Conservation (phyloP, 2,113 vertebrate species). For the Phocoena sinus region DNA sequence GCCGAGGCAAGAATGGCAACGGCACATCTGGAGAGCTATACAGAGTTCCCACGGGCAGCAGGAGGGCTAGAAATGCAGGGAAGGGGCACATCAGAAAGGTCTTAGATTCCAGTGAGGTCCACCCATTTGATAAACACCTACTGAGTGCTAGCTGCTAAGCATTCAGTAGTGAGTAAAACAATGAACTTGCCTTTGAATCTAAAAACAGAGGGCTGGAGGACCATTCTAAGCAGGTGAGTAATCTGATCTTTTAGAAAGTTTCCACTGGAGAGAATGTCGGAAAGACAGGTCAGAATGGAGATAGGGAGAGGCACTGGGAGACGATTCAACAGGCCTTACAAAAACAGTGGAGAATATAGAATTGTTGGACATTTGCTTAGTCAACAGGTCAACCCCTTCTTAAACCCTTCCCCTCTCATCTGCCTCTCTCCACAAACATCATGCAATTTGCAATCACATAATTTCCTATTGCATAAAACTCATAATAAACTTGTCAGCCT, state of each 20-base stretch:
- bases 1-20: fast-evolving
- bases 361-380: neutral
- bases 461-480: neutral
- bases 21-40: neutral
- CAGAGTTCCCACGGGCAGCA: neutral
- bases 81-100: neutral
- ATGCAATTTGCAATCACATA: neutral
- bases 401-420: neutral
- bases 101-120: neutral
- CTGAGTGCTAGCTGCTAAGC: neutral
- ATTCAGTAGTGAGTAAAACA: neutral
- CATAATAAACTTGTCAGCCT: neutral
- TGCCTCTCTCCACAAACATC: neutral
- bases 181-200: neutral
- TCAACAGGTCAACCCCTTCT: neutral
- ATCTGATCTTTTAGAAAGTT: neutral
- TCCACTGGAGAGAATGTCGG: neutral
- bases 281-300: neutral
- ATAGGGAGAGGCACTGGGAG: neutral
- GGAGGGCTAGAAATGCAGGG: neutral
- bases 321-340: fast-evolving
- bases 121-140: neutral
- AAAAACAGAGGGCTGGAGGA: neutral
- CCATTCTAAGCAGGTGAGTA: neutral
- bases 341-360: neutral